Base-by-base conservation (phyloP, 2,113 vertebrate species). In the Zonotrichia leucophrys region DNA sequence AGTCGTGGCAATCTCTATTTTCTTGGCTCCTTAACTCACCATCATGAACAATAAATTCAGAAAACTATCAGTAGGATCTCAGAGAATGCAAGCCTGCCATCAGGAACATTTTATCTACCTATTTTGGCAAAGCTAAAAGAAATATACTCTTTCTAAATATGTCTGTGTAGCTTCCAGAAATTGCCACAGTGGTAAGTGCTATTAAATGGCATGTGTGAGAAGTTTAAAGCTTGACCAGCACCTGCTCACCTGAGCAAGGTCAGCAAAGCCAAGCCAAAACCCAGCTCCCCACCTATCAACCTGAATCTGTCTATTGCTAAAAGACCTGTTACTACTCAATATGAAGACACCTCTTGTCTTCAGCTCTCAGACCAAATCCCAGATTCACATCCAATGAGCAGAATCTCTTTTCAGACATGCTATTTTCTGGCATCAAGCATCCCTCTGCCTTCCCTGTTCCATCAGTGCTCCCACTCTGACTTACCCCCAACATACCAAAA, bases 1-100 rank as follows among this genome's bases (percentile, higher is more conserved):
- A 0, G 44, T 24, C 0, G 0, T 9, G n/a, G 0, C 15, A n/a
- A 62, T 63, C 12, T 46, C 41, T 55, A 63, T 70, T 77, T 84
- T 24, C 67, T 58, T 15, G 4, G 28, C 50, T 94, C 42, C 70
- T 69, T 90, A 74, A 89, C 35, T 66, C 31, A 42, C 6, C 28
- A 44, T 50, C 24, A 56, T 44, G 9, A 90, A 83, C 74, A 66
- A 58, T 14, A 23, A 90, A 58, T 67, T 37, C 6, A 17, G 64
- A 55, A 83, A 77, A 69, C 27, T 70, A 33, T 27, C 49, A 60
- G 33, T 5, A 83, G 25, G 21, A 74, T 49, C 52, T 85, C 22
- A 28, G 1, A 20, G 17, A 90, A 74, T 0, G 3, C 27, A 83
- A 76, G 73, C 9, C 11, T 52, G 25, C 7, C n/a, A 33, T 9